phyloP scores from a whole-genome alignment of 2,888 invertebrate genomes.

The Thecocarcelia acutangulata region DNA sequence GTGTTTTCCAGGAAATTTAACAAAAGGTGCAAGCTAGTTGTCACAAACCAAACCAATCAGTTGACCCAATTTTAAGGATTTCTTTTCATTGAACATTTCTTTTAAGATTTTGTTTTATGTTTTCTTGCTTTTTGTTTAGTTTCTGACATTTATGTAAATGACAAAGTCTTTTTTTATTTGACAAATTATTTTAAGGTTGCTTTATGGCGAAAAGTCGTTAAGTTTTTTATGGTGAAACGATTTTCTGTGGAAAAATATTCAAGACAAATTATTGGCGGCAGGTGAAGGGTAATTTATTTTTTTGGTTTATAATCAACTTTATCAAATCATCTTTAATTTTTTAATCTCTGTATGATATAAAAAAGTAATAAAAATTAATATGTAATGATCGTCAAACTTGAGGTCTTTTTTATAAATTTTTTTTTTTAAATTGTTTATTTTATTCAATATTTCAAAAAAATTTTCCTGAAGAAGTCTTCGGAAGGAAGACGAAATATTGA shows the following conservation, averaged over 20 bases:
- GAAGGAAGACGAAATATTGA: too few species aligned
- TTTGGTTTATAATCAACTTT: too few species aligned
- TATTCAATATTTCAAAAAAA: too few species aligned
- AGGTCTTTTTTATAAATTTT: too few species aligned
- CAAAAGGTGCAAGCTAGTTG: constrained; percentile 50
- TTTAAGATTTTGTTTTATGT: constrained; percentile 1
- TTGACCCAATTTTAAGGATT: constrained; percentile 44
- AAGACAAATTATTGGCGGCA: too few species aligned
- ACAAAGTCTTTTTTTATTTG: constrained; percentile 13
- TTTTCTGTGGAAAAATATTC: background rate
- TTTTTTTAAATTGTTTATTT: too few species aligned
- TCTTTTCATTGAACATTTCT: constrained; percentile 5
- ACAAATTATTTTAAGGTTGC: constrained; percentile 19
- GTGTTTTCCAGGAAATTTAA: background rate
- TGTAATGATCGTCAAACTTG: too few species aligned
- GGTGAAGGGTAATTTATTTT: too few species aligned
- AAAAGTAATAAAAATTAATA: too few species aligned
- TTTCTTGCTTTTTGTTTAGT: background rate
- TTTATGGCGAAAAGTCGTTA: background rate
- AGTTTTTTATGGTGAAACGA: background rate
- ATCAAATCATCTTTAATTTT: too few species aligned
- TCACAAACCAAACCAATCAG: constrained; percentile 47
- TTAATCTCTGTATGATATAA: too few species aligned
- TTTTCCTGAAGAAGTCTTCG: too few species aligned
- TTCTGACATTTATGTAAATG: constrained; percentile 15